These are phyloP conservation scores for Clistopyga incitator DNA, from an alignment of 2,888 invertebrate genomes.

Conservation along the genomic window DNA sequence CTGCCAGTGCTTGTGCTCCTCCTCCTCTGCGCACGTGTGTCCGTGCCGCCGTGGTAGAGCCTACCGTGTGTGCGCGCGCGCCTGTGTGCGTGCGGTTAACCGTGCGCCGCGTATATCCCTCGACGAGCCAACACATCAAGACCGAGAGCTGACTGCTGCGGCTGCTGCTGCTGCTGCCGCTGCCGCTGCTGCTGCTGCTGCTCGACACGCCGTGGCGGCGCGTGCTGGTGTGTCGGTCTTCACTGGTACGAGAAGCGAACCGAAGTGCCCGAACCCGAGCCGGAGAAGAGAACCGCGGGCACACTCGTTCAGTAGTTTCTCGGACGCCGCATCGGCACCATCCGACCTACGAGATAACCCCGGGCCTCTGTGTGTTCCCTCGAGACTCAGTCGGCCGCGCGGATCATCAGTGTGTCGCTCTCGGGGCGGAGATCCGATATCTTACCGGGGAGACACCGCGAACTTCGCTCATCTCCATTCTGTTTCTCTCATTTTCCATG, in stretches of 20 bases:
- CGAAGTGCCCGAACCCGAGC: slow-evolving; percentile 79
- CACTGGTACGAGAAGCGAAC: slow-evolving; percentile 68
- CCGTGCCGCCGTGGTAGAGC: slow-evolving; percentile 15
- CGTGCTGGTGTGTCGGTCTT: slow-evolving; percentile 75
- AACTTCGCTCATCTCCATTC: neutral
- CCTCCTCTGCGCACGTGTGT: slow-evolving; percentile 55
- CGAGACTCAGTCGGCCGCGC: slow-evolving; percentile 52
- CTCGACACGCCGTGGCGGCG: slow-evolving; percentile 69
- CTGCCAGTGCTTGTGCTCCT: slow-evolving; percentile 20
- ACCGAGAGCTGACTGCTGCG: slow-evolving; percentile 68
- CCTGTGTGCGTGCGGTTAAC: slow-evolving; percentile 33
- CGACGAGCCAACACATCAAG: slow-evolving; percentile 65
- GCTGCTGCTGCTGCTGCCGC: slow-evolving; percentile 56
- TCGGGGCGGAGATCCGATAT: slow-evolving; percentile 56
- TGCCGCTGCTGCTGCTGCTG: slow-evolving; percentile 68
- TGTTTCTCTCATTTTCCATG: neutral
- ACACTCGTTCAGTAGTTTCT: slow-evolving; percentile 83
- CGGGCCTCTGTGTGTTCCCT: slow-evolving; percentile 46
- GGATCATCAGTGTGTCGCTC: slow-evolving; percentile 56
- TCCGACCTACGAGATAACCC: slow-evolving; percentile 79
- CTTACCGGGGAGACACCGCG: slow-evolving; percentile 25
- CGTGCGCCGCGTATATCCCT: slow-evolving; percentile 64
- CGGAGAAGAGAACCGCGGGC: slow-evolving; percentile 81
- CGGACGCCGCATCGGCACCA: slow-evolving; percentile 83
- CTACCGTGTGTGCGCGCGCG: slow-evolving; percentile 22